Percentiles rank a stretch among this genome's conserved stretches.
Conservation (phyloP, 2,113 vertebrate genomes). For the Pristiophorus japonicus region DNA sequence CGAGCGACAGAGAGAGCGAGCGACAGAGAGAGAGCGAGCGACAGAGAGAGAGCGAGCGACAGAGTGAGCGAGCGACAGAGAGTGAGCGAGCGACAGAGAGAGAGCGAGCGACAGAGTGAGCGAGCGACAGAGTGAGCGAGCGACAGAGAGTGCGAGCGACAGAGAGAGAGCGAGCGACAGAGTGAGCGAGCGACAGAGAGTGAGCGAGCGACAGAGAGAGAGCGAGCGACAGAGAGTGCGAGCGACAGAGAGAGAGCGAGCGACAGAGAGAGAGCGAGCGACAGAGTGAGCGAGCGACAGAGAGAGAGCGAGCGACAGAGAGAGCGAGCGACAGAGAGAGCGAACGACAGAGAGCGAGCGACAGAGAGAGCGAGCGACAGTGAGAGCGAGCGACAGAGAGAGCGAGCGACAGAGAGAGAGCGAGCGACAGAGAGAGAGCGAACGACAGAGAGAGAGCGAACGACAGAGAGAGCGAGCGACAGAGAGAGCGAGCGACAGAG, state of each 20-base stretch:
- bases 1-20: no score
- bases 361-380: no score
- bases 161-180: slow-evolving; percentile 32
- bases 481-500: neutral
- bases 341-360: no score
- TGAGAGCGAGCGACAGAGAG: neutral
- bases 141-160: neutral
- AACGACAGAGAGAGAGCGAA: slow-evolving; percentile 49
- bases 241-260: no score
- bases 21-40: neutral
- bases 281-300: neutral
- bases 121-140: neutral
- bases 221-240: neutral
- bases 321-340: neutral
- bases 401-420: no score
- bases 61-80: neutral
- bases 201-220: no score
- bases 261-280: neutral
- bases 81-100: slow-evolving; percentile 33
- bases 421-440: slow-evolving; percentile 6
- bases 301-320: neutral
- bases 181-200: neutral
- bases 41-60: no score
- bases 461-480: slow-evolving; percentile 44
- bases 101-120: slow-evolving; percentile 57